Evolutionary conservation across 2,797 vertebrate genomes (phyloP).

Genomic region (Cygnus olor): DNA sequence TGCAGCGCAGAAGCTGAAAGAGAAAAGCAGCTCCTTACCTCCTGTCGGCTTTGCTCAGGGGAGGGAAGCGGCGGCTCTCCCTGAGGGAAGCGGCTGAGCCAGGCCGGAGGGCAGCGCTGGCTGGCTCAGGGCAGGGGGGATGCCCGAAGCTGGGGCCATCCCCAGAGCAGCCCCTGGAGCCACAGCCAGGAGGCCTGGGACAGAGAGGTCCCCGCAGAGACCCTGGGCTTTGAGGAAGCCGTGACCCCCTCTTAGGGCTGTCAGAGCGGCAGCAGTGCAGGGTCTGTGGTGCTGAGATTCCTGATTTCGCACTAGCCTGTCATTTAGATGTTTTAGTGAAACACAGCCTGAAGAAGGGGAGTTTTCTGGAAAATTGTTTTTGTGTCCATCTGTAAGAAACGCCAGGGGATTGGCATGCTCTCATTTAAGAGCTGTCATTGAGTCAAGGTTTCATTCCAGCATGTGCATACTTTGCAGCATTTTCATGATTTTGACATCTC

Average conservation of each 20-base stretch:
- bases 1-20: neutral
- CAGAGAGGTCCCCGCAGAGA: neutral
- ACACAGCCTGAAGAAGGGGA: neutral
- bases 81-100: neutral
- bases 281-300: fast-evolving
- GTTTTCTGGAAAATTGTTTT: neutral
- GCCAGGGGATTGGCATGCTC: neutral
- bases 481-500: neutral
- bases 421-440: neutral
- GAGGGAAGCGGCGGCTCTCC: fast-evolving
- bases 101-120: neutral
- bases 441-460: neutral
- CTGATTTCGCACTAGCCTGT: too few relatives aligned
- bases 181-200: neutral
- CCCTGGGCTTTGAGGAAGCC: neutral
- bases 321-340: neutral
- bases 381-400: neutral
- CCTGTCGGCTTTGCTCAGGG: fast-evolving
- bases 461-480: neutral
- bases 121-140: too few relatives aligned
- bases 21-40: neutral
- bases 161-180: too few relatives aligned
- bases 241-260: too few relatives aligned
- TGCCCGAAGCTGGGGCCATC: too few relatives aligned
- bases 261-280: fast-evolving